Evolutionary conservation across 1,140 invertebrate species (phyloP), one percentile per base, ranked within the genome.

Genomic region (Zaprionus inermis): DNA sequence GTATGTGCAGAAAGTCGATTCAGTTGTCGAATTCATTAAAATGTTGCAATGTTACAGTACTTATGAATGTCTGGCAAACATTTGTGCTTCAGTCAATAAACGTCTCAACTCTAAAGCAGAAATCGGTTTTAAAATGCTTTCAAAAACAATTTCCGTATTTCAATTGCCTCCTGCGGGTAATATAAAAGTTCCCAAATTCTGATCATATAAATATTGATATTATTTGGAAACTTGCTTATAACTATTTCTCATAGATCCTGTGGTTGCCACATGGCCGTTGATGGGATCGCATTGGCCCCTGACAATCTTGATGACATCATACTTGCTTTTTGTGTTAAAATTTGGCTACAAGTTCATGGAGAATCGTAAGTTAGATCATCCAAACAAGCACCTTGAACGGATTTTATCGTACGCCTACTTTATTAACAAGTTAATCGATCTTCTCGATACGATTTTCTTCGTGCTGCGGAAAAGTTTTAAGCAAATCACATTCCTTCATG

Each of bases 401-500:
- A 0, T 5, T 0, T 1, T 49, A 10, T 34, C 36, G 9, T 73
- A 68, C 34, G 41, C 12, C 3, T 73, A 12, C 18, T 73, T 36
- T 30, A 20, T 73, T 30, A 73, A 73, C 18, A 73, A 73, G 22
- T 36, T 73, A n/a, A 6, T 55, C 3, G 71, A 73, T 56, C 64
- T 73, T 0, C 30, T 52, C 18, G 71, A 73, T 46, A 73, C 71
- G 0, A 11, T 73, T 1, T 73, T 73, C 38, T 73, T 73, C 38
- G 51, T 73, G 5, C 10, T 73, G 5, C 60, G 69, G n/a, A 72
- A 57, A 12, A 72, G 54, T 18, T 72, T 51, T 16, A 72, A 72
- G 7, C 69, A 72, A 20, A 72, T 72, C 30, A 72, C 60, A 5
- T 6, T 65, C 2, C 60, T 72, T 0, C 69, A 73, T 38, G 55